Percentiles rank a stretch among this genome's conserved stretches.
Conservation (phyloP, 2,888 invertebrate species). For the Patella caerulea region DNA sequence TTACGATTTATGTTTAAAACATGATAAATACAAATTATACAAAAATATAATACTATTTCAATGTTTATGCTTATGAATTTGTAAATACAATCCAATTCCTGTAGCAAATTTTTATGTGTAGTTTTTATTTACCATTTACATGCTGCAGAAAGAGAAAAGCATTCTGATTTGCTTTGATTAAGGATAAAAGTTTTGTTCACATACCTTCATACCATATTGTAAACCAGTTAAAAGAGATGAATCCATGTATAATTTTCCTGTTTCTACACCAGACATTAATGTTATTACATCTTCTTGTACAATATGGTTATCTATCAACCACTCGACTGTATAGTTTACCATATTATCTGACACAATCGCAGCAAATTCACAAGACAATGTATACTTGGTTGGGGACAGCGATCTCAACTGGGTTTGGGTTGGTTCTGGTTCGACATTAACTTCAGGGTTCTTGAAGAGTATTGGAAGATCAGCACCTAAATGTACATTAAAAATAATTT, state of each 20-base stretch:
- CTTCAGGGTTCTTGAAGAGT: constrained; percentile 36
- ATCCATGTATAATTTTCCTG: constrained; percentile 32
- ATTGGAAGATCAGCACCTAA: constrained; percentile 37
- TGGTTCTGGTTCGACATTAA: constrained; percentile 25
- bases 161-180: too few species aligned
- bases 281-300: constrained; percentile 22
- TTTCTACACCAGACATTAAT: constrained; percentile 14
- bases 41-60: too few species aligned
- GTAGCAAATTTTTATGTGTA: too few species aligned
- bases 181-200: too few species aligned
- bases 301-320: constrained; percentile 36
- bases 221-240: constrained; percentile 31
- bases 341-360: constrained; percentile 12
- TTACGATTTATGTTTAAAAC: too few species aligned
- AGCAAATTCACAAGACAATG: constrained; percentile 39
- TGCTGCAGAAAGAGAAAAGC: too few species aligned
- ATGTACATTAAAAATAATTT: background rate
- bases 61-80: too few species aligned
- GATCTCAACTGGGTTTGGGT: background rate
- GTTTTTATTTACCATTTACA: too few species aligned
- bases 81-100: too few species aligned
- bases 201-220: constrained; percentile 40
- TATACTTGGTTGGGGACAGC: constrained; percentile 19
- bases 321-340: constrained; percentile 35
- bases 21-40: too few species aligned